These are phyloP conservation scores for Troilus luridus DNA, from an alignment of 2,888 invertebrate genomes.

Conservation along the genomic window DNA sequence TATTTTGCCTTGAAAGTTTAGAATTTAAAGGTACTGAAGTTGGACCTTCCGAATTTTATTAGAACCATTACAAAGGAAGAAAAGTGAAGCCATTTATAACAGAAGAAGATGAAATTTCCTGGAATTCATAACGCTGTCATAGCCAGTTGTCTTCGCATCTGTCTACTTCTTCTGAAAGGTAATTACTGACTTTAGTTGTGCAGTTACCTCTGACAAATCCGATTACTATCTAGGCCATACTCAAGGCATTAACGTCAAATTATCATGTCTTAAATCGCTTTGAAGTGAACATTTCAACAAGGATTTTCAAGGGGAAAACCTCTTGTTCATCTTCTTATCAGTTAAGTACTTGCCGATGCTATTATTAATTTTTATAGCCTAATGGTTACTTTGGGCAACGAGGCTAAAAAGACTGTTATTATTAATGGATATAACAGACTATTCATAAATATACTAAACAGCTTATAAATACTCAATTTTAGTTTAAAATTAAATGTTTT, in stretches of 20 bases:
- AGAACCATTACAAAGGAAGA: neutral
- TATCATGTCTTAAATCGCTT: neutral
- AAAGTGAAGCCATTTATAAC: neutral
- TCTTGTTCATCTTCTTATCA: too few relatives aligned
- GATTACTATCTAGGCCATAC: neutral
- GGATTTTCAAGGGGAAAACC: too few relatives aligned
- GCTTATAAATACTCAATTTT: too few relatives aligned
- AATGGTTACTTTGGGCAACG: too few relatives aligned
- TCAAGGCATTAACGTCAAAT: neutral
- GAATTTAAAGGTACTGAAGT: too few relatives aligned
- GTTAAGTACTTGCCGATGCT: too few relatives aligned
- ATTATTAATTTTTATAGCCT: too few relatives aligned
- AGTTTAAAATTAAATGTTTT: too few relatives aligned
- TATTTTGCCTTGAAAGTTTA: too few relatives aligned
- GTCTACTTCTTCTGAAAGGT: neutral
- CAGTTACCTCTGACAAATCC: neutral
- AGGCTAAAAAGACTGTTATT: too few relatives aligned
- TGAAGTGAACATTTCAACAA: neutral
- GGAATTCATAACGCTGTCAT: neutral
- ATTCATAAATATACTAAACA: too few relatives aligned
- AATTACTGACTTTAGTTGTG: neutral
- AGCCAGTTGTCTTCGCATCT: neutral
- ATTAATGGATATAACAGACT: too few relatives aligned
- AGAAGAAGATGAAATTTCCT: neutral
- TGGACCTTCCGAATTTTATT: neutral